phyloP scores from a whole-genome alignment of 2,888 invertebrate genomes.

The Drosophila stalkeri region DNA sequence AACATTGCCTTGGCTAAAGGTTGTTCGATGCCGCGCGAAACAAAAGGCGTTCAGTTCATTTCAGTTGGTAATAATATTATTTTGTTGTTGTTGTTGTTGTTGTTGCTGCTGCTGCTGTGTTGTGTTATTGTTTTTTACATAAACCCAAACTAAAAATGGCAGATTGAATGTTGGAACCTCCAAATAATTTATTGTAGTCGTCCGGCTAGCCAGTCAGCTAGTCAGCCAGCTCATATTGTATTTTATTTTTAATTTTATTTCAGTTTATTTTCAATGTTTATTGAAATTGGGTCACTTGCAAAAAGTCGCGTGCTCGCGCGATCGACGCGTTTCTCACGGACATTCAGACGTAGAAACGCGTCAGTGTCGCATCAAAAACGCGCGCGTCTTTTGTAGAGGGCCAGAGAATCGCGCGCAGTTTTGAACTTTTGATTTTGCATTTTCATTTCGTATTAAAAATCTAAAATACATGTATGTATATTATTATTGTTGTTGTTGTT shows the following conservation, averaged over 20 bases:
- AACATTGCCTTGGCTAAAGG: slow-evolving; percentile 65
- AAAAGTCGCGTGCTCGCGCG: slow-evolving; percentile 75
- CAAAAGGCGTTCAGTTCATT: slow-evolving; percentile 48
- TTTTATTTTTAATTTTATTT: slow-evolving; percentile 43
- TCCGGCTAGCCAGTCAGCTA: slow-evolving; percentile 16
- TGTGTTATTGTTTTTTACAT: slow-evolving; percentile 49
- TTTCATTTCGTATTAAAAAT: slow-evolving; percentile 2
- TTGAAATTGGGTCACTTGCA: slow-evolving; percentile 76
- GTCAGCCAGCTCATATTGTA: slow-evolving; percentile 23
- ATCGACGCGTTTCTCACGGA: slow-evolving; percentile 68
- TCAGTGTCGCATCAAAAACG: slow-evolving; percentile 42
- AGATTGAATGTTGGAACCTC: slow-evolving; percentile 72
- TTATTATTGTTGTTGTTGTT: slow-evolving; percentile 23
- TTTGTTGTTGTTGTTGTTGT: slow-evolving; percentile 27
- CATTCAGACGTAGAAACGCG: slow-evolving; percentile 45
- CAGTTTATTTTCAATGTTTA: slow-evolving; percentile 74
- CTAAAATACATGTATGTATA: slow-evolving; percentile 19
- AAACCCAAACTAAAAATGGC: slow-evolving; percentile 59
- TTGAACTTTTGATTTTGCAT: slow-evolving; percentile 54
- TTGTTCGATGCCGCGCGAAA: slow-evolving; percentile 54
- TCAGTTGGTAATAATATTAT: slow-evolving; percentile 34
- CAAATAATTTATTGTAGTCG: slow-evolving; percentile 72
- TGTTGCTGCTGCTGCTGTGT: slow-evolving; percentile 18
- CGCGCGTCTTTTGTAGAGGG: slow-evolving; percentile 41
- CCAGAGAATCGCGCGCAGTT: slow-evolving; percentile 27